Base-by-base conservation (phyloP, 2,113 vertebrate genomes). In the Prolemur simus region DNA sequence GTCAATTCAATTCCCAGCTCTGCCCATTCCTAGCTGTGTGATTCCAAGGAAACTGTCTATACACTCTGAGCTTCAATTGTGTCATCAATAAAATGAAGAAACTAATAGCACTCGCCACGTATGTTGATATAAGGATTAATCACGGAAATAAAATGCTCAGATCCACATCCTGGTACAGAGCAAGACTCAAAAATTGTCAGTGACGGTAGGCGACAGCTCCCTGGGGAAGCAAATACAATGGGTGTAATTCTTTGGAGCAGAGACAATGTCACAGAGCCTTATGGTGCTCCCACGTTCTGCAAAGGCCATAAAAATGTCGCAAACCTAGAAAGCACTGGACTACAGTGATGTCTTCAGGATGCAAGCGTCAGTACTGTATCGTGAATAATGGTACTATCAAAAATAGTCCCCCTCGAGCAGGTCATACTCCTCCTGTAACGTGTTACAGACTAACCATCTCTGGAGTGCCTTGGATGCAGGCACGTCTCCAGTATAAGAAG, bases 381-480 rank as follows among this genome's bases (percentile, higher is more conserved):
- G 10, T 21, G 7, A 49, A 63, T 20, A 47, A 54, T 0, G 12
- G 34, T 29, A 10, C 64, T 5, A 23, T 32, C 64, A 37, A 58
- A 12, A 81, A 63, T 8, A 45, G 63, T 1, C 39, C 47, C 8
- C 54, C 27, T 13, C 29, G 39, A 66, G 25, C 11, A 29, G 32
- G 27, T 54, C 54, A 49, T 5, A 58, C 0, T 4, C 34, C 21
- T 25, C 63, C 64, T 27, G 2, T 1, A 20, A 76, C 25, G 10
- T 17, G 32, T 25, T 20, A 60, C 2, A 21, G 32, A 78, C 14
- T 34, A 9, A 2, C 7, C 0, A 0, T 34, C 56, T 49, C 47
- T 87, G 32, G 68, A 2, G 32, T 32, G 42, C 37, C 47, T 3
- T 18, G 64, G 66, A 91, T 9, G 18, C 20, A 21, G 0, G 64